phyloP scores from a whole-genome alignment of 2,113 vertebrate genomes.

The Microtus pennsylvanicus region DNA sequence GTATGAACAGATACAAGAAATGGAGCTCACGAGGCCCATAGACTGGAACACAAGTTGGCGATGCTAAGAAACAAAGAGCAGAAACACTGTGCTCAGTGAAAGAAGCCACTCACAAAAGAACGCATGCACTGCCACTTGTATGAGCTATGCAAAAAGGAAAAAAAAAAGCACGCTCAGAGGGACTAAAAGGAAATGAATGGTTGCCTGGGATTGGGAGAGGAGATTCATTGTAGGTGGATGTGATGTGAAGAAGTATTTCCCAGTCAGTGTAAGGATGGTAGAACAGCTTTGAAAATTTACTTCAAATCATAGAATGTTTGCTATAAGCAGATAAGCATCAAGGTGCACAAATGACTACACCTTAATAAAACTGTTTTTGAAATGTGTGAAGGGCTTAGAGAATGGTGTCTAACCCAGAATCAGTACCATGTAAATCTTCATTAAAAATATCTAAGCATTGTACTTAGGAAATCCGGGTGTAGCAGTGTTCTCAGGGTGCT shows the following conservation, averaged over 20 bases:
- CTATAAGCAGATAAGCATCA: background rate
- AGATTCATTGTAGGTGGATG: background rate
- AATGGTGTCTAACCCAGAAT: slow-evolving; percentile 1
- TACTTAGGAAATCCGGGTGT: slow-evolving; percentile 11
- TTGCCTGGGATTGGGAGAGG: background rate
- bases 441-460: background rate
- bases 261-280: background rate
- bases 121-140: background rate
- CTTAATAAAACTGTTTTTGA: slow-evolving; percentile 24
- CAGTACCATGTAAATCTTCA: background rate
- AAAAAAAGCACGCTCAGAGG: slow-evolving; percentile 5
- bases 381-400: slow-evolving; percentile 27
- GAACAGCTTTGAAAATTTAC: background rate
- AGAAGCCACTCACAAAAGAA: slow-evolving; percentile 59
- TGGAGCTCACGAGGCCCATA: background rate
- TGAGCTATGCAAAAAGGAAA: background rate
- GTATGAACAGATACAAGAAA: background rate
- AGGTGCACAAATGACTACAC: slow-evolving; percentile 7
- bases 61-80: background rate
- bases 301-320: background rate
- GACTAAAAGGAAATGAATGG: slow-evolving; percentile 38
- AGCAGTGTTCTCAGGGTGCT: background rate
- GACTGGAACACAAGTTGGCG: background rate
- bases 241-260: background rate
- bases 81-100: background rate